These are phyloP conservation scores for Crax fasciolata DNA, from an alignment of 2,797 vertebrate species.

Conservation along the genomic window DNA sequence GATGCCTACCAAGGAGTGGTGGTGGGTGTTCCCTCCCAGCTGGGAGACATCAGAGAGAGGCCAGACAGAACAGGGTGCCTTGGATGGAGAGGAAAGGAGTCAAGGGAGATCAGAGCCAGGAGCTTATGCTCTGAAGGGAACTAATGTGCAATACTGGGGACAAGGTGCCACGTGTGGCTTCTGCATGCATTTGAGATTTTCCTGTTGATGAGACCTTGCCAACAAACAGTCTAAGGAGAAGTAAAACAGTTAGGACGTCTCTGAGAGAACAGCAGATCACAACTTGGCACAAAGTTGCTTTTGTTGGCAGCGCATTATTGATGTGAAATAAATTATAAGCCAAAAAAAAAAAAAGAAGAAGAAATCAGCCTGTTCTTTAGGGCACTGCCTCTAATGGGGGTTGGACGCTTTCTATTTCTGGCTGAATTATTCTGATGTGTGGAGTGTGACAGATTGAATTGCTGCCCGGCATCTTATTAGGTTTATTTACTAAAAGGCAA, in stretches of 20 bases:
- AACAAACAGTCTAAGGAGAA: background rate
- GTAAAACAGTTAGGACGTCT: background rate
- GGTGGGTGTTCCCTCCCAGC: background rate
- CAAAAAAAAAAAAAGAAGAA: conserved; percentile 16
- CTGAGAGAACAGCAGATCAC: conserved; percentile 22
- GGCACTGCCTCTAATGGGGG: conserved; percentile 45
- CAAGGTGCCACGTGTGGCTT: rapidly evolving
- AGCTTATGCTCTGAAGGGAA: rapidly evolving
- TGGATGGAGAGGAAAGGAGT: background rate
- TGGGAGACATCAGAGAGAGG: background rate
- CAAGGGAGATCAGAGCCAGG: background rate
- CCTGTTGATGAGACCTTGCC: background rate
- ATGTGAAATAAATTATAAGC: conserved; percentile 49
- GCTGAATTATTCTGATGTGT: conserved; percentile 53
- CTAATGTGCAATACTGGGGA: background rate
- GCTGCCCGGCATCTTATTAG: conserved; percentile 61
- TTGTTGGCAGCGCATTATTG: conserved; percentile 50
- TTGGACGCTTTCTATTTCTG: conserved; percentile 52
- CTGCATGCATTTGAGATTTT: background rate
- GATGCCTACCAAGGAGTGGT: background rate
- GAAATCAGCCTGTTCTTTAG: conserved; percentile 62
- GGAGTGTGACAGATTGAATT: conserved; percentile 69
- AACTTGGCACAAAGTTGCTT: conserved; percentile 1
- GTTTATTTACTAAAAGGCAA: conserved; percentile 76
- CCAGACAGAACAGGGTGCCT: background rate